phyloP scores from a whole-genome alignment of 1,140 invertebrate species.

The Drosophila ogumai region DNA sequence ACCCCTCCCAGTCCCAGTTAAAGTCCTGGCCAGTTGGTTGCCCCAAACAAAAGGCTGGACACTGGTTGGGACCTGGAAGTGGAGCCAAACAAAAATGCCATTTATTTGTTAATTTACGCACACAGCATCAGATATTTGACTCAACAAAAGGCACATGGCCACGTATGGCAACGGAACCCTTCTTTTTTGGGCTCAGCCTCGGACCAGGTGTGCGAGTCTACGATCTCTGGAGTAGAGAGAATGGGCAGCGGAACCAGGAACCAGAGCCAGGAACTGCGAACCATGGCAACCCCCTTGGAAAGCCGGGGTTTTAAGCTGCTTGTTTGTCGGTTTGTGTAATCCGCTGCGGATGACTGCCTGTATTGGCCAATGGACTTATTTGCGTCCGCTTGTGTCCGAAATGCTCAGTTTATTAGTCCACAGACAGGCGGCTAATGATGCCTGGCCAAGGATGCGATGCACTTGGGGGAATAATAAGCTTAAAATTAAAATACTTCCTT shows the following conservation, averaged over 20 bases:
- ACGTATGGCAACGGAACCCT: constrained; percentile 11
- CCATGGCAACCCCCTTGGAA: constrained; percentile 53
- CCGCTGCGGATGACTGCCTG: constrained; percentile 57
- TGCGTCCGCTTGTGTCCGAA: constrained; percentile 23
- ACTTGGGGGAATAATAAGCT: constrained; percentile 6
- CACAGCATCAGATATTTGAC: constrained; percentile 77
- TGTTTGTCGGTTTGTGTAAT: constrained; percentile 81
- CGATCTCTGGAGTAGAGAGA: neutral
- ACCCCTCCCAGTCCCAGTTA: neutral
- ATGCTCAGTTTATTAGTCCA: constrained; percentile 73
- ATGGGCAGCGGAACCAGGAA: neutral
- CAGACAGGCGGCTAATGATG: constrained; percentile 66
- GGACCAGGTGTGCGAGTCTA: constrained; percentile 35
- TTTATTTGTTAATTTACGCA: constrained; percentile 83
- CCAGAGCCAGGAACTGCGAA: neutral
- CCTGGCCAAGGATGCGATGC: constrained; percentile 55
- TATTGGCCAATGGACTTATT: constrained; percentile 40
- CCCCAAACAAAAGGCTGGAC: constrained; percentile 38
- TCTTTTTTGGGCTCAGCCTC: neutral
- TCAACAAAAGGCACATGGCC: constrained; percentile 48
- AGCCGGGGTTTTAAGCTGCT: constrained; percentile 73
- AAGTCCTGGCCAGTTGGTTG: neutral
- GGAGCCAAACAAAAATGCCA: constrained; percentile 65
- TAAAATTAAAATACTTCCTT: neutral
- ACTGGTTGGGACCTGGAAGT: neutral